Percentiles rank a stretch among this genome's conserved stretches.
Conservation (phyloP, 1,140 invertebrate species). For the Capitella teleta region DNA sequence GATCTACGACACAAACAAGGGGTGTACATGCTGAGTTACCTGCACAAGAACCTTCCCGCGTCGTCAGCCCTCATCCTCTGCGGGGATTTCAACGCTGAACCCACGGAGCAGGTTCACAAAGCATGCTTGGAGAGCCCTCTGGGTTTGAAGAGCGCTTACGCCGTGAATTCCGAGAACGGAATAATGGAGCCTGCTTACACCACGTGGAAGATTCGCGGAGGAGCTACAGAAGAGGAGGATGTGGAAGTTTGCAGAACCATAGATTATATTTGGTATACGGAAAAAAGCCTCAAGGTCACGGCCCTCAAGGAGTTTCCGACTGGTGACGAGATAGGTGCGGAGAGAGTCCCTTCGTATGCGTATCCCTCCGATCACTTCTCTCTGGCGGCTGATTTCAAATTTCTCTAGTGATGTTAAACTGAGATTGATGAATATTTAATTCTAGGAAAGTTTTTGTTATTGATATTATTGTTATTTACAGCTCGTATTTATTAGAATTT, state of each 20-base stretch:
- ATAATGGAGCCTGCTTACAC: slow-evolving; percentile 56
- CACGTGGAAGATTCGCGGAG: slow-evolving; percentile 62
- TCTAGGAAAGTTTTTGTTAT: too few relatives aligned
- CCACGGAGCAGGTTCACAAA: slow-evolving; percentile 57
- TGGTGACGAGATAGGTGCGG: slow-evolving; percentile 55
- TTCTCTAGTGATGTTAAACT: too few relatives aligned
- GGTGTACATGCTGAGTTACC: slow-evolving; percentile 55
- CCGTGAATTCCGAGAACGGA: slow-evolving; percentile 15
- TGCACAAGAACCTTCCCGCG: slow-evolving; percentile 41
- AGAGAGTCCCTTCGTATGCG: slow-evolving; percentile 54
- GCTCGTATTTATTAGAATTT: too few relatives aligned
- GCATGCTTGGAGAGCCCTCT: slow-evolving; percentile 19
- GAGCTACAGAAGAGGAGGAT: slow-evolving; percentile 35
- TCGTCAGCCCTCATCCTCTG: slow-evolving; percentile 52
- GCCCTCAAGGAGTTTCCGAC: slow-evolving; percentile 54
- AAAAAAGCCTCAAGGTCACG: slow-evolving; percentile 48
- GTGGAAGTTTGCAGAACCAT: slow-evolving; percentile 63
- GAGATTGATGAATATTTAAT: too few relatives aligned
- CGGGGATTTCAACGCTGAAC: slow-evolving; percentile 72
- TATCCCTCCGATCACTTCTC: slow-evolving; percentile 75
- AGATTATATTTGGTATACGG: slow-evolving; percentile 65
- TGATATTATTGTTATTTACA: too few relatives aligned
- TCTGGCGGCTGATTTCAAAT: slow-evolving; percentile 56
- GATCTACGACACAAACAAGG: slow-evolving; percentile 60
- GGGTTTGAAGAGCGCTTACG: slow-evolving; percentile 37